These are phyloP conservation scores for Eristalis tenax DNA, from an alignment of 2,888 invertebrate genomes.

Conservation along the genomic window DNA sequence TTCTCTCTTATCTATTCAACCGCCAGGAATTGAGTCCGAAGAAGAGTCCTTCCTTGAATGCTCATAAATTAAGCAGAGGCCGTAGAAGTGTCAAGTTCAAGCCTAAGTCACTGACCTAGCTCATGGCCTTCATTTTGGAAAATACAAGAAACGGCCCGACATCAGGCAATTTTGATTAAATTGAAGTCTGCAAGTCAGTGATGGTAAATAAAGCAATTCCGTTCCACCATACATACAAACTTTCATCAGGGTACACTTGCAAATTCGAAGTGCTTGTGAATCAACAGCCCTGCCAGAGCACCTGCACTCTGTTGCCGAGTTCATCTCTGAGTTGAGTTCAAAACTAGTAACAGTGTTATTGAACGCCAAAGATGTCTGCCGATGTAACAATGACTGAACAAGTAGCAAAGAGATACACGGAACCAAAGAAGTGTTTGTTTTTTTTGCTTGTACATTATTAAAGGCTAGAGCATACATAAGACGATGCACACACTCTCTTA, in stretches of 20 bases:
- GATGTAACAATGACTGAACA: neutral
- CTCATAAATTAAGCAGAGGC: too few species aligned
- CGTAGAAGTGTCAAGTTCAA: too few species aligned
- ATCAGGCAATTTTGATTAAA: too few species aligned
- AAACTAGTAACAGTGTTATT: neutral
- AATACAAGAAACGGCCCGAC: too few species aligned
- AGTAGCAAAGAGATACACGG: neutral
- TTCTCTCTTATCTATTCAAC: too few species aligned
- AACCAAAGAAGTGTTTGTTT: neutral
- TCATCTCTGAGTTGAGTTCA: neutral
- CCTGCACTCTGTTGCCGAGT: neutral
- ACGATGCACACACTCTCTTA: neutral
- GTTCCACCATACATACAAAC: neutral
- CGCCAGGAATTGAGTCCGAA: too few species aligned
- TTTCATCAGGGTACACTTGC: neutral
- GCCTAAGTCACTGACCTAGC: too few species aligned
- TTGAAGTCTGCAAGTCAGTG: too few species aligned
- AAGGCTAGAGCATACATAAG: neutral
- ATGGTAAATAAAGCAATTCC: too few species aligned
- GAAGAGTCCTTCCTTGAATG: too few species aligned
- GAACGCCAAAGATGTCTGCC: slow-evolving; percentile 43
- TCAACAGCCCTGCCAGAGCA: neutral
- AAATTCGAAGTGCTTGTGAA: neutral
- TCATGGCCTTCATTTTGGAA: too few species aligned
- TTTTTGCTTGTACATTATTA: neutral